Evolutionary conservation across 2,888 invertebrate species (phyloP), one percentile per base, ranked within the genome.

Genomic region (Acronicta aceris): DNA sequence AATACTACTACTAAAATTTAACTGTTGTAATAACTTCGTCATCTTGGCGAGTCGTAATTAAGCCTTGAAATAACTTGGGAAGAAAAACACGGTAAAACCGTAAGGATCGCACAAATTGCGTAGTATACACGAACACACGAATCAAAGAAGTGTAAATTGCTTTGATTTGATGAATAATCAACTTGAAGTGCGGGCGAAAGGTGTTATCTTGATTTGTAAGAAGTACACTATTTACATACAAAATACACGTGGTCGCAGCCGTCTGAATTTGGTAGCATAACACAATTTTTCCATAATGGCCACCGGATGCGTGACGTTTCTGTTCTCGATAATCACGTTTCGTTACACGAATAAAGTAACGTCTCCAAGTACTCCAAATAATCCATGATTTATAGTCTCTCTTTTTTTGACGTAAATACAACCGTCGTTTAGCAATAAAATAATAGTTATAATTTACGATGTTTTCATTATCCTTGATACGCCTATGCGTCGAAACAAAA

Each of bases 1-100:
- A 94, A 90, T 91, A 93, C 90, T 94, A 94, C 92, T 95, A 93
- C 93, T 94, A 93, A 94, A 95, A 87, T 89, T 91, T 91, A 95
- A 94, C 83, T 94, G 94, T 87, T 93, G 93, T 88, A 95, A 87
- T 85, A 95, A 89, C 92, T 94, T 94, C 86, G 94, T 94, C 95
- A 95, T 95, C 88, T 85, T 94, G 92, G 78, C 63, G 77, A 93
- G 82, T 84, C 93, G 93, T 94, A 93, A 58, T 94, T 93, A 87
- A 89, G 94, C 93, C 93, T 90, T 92, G 85, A 75, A 81, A 70
- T 70, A 86, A 90, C 92, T 89, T 87, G 65, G 74, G 78, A 78
- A 68, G 81, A 87, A 92, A 90, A 88, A 85, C 82, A 93, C 93
- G 93, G 93, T 84, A 74, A 79, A 74, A 89, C 92, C 93, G 92